Conservation (phyloP, 2,797 vertebrate species). For the Streptopelia turtur region DNA sequence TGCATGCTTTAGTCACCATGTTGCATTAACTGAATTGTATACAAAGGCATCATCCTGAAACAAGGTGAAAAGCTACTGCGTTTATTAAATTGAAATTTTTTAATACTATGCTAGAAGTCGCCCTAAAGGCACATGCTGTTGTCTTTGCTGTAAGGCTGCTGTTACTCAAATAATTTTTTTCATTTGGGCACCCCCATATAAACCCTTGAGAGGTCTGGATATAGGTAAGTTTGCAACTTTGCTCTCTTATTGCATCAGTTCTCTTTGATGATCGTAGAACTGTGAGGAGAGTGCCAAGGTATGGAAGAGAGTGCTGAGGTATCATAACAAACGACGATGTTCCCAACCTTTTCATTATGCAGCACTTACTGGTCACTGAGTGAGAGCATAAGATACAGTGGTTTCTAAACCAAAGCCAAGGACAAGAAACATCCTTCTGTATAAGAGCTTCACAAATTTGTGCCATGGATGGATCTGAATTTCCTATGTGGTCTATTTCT, state of each 20-base stretch:
- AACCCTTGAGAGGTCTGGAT: no score
- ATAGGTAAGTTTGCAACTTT: neutral
- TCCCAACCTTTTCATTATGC: accelerated
- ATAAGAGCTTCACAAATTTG: neutral
- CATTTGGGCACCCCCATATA: accelerated
- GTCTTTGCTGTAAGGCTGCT: no score
- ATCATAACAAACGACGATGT: accelerated
- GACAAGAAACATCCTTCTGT: neutral
- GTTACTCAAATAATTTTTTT: neutral
- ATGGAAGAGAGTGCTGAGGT: accelerated
- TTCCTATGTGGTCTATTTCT: neutral
- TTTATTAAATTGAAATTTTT: neutral
- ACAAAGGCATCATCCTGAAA: neutral
- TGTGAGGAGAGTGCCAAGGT: neutral
- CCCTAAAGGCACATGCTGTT: neutral
- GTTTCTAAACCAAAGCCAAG: neutral
- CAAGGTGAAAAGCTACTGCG: accelerated
- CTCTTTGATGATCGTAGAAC: neutral
- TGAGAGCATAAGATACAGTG: accelerated
- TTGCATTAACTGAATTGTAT: accelerated
- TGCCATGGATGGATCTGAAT: neutral
- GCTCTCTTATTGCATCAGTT: neutral
- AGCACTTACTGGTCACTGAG: neutral
- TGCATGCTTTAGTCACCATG: accelerated
- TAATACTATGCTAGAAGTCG: neutral